phyloP scores from a whole-genome alignment of 1,140 invertebrate species.

The Aphis gossypii region DNA sequence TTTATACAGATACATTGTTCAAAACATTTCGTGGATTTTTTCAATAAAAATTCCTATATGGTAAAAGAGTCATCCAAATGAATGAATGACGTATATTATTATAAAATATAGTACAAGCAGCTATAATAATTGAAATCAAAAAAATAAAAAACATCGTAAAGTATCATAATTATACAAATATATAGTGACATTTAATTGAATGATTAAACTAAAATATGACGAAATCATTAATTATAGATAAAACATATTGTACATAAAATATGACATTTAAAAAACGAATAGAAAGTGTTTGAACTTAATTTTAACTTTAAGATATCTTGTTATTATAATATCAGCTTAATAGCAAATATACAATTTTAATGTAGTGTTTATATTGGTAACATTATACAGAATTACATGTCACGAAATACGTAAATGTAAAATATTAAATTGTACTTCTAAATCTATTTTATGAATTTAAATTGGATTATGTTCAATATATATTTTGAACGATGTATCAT shows the following conservation, averaged over 20 bases:
- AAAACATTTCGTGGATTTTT: background rate
- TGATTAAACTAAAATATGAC: conserved; percentile 7
- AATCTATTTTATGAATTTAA: background rate
- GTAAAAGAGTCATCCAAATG: background rate
- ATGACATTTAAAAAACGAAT: background rate
- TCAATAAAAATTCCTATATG: background rate
- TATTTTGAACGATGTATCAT: background rate
- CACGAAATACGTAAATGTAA: background rate
- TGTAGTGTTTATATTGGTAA: no score
- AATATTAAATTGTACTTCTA: background rate
- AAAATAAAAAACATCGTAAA: background rate
- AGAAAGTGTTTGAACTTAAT: background rate
- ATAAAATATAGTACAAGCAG: background rate
- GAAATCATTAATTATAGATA: conserved; percentile 10
- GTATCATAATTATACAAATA: background rate
- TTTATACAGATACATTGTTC: background rate
- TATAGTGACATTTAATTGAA: background rate
- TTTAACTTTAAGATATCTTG: background rate
- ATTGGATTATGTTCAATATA: background rate
- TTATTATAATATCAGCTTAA: background rate
- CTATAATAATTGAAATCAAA: background rate
- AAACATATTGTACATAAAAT: background rate
- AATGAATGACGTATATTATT: background rate
- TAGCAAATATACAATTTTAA: background rate
- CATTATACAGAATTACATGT: background rate